Evolutionary conservation across 2,888 invertebrate genomes (phyloP).

Genomic region (Aphidius colemani): DNA sequence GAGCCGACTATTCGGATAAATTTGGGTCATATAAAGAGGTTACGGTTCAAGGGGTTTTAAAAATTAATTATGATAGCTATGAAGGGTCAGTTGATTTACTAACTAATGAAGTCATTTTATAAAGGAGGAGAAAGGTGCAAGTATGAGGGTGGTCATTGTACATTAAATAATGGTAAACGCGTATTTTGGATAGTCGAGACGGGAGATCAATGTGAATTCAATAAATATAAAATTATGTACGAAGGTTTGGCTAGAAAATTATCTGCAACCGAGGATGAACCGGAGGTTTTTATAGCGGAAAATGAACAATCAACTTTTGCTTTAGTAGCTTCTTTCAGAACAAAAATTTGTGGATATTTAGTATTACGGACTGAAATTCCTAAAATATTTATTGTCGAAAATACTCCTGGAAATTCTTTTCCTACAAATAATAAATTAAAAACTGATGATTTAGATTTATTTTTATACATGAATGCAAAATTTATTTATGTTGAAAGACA

Average conservation of each 20-base stretch:
- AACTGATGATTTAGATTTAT: no score
- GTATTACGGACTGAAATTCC: conserved; percentile 15
- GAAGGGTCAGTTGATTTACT: neutral
- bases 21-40: no score
- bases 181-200: neutral
- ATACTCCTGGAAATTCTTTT: neutral
- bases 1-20: neutral
- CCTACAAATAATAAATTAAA: conserved; percentile 8
- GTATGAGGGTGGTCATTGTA: neutral
- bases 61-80: neutral
- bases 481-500: conserved; percentile 23
- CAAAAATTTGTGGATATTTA: conserved; percentile 1
- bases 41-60: neutral
- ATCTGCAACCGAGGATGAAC: no score
- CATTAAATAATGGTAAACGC: neutral
- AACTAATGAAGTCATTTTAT: neutral
- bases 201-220: neutral
- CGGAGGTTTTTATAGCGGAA: no score
- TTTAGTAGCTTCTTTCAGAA: no score
- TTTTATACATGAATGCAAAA: conserved; percentile 24
- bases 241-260: no score
- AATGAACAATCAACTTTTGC: no score
- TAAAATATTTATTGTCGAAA: conserved; percentile 9
- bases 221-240: no score
- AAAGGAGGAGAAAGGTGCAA: neutral